Percentiles rank a stretch among this genome's conserved stretches.
Conservation (phyloP, 2,797 vertebrate species). For the Glyptemys insculpta region DNA sequence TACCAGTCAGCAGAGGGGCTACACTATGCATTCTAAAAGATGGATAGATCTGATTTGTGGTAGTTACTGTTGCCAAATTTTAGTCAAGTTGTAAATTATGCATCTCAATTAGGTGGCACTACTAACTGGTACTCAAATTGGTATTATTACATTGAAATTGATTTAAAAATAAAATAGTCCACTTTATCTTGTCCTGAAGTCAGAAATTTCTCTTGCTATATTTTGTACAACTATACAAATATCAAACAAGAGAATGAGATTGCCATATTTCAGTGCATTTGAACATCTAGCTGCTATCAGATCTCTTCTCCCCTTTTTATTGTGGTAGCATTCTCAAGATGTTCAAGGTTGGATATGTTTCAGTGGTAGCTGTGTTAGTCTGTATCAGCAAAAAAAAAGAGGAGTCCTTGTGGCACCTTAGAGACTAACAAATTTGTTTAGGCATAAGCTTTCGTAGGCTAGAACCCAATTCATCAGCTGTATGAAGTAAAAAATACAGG, state of each 20-base stretch:
- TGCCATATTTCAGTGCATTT: neutral
- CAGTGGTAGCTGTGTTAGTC: no score
- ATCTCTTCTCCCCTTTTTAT: neutral
- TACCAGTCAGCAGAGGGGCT: neutral
- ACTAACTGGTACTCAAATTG: neutral
- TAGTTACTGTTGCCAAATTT: neutral
- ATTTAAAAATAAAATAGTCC: neutral
- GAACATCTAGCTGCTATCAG: neutral
- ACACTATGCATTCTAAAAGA: neutral
- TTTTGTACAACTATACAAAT: neutral
- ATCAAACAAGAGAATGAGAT: neutral
- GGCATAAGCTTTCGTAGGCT: no score
- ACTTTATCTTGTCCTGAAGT: neutral
- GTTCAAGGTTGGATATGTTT: no score
- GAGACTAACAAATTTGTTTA: no score
- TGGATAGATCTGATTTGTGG: neutral
- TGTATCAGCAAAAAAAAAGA: no score
- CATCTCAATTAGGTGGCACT: neutral
- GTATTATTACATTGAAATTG: neutral
- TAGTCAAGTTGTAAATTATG: neutral
- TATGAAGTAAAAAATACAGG: no score
- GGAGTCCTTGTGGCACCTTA: no score
- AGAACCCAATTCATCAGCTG: no score
- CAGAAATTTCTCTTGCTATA: neutral
- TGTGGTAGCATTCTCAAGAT: no score